Conservation (phyloP, 2,113 vertebrate genomes). For the Trematomus loennbergii region DNA sequence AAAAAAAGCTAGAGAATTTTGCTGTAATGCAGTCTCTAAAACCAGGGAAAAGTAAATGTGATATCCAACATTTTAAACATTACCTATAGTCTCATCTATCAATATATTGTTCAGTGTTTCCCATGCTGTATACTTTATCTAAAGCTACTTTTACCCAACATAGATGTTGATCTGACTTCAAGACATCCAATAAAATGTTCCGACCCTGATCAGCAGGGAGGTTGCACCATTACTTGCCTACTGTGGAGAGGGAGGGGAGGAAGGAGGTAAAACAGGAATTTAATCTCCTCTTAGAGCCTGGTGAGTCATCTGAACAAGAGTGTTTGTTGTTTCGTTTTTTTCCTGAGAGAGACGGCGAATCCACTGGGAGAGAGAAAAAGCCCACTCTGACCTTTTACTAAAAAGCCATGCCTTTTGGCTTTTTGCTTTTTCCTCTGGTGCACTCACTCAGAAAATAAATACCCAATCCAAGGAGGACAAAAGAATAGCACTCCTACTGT, state of each 20-base stretch:
- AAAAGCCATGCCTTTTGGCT: constrained; percentile 50
- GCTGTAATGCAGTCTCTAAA: no score
- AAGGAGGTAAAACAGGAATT: constrained; percentile 31
- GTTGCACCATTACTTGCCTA: constrained; percentile 36
- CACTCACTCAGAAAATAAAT: constrained; percentile 17
- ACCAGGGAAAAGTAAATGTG: no score
- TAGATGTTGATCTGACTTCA: constrained; percentile 29
- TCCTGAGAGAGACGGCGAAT: constrained; percentile 52
- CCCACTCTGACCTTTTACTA: constrained; percentile 69
- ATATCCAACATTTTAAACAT: no score
- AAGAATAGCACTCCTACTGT: constrained; percentile 30
- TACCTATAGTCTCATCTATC: no score
- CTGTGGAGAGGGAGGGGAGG: background rate
- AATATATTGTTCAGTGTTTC: no score
- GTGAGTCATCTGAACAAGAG: constrained; percentile 57
- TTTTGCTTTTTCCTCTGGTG: constrained; percentile 32
- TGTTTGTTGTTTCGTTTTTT: constrained; percentile 58
- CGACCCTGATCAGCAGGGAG: constrained; percentile 40
- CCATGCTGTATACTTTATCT: background rate
- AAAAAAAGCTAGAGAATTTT: no score
- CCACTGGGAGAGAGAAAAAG: constrained; percentile 65
- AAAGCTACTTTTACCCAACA: background rate
- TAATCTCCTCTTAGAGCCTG: constrained; percentile 69
- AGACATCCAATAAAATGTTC: constrained; percentile 34
- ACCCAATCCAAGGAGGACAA: no score